A percentile compares a stretch with the other conserved stretches of the same genome.
Evolutionary conservation across 2,113 vertebrate species (phyloP).

Genomic region (Ascaphus truei): DNA sequence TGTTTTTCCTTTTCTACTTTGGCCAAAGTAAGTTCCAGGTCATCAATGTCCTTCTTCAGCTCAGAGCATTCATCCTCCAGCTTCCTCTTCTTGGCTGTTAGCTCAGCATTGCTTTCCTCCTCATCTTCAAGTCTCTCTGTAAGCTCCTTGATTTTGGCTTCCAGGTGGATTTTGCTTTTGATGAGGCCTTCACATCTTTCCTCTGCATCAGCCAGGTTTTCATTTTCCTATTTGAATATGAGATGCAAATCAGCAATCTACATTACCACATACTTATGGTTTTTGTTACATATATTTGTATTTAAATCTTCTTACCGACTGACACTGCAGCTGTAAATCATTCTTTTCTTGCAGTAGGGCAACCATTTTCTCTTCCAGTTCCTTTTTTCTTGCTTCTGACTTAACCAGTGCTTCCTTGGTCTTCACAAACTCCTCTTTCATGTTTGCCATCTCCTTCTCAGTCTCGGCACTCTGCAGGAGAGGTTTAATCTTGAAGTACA

Average conservation of each 20-base stretch:
- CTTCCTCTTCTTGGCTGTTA: conserved; percentile 69
- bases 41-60: conserved; percentile 80
- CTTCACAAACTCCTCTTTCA: conserved; percentile 76
- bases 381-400: conserved; percentile 71
- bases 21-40: conserved; percentile 73
- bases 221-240: conserved; percentile 57
- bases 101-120: conserved; percentile 65
- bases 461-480: conserved; percentile 78
- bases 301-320: conserved; percentile 46
- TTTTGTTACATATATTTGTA: background rate
- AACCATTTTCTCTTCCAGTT: conserved; percentile 81
- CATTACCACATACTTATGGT: background rate
- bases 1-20: conserved; percentile 84
- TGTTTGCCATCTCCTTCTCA: conserved; percentile 73
- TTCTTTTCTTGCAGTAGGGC: conserved; percentile 75
- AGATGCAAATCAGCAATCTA: background rate
- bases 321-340: conserved; percentile 64
- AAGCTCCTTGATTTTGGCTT: conserved; percentile 74
- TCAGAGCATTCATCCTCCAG: conserved; percentile 76
- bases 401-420: conserved; percentile 71
- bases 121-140: conserved; percentile 77
- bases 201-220: conserved; percentile 63
- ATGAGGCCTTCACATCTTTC: conserved; percentile 68
- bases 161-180: conserved; percentile 66
- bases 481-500: conserved; percentile 71